Conservation (phyloP, 64 coral and sea anemone species). For the Acropora yongei region DNA sequence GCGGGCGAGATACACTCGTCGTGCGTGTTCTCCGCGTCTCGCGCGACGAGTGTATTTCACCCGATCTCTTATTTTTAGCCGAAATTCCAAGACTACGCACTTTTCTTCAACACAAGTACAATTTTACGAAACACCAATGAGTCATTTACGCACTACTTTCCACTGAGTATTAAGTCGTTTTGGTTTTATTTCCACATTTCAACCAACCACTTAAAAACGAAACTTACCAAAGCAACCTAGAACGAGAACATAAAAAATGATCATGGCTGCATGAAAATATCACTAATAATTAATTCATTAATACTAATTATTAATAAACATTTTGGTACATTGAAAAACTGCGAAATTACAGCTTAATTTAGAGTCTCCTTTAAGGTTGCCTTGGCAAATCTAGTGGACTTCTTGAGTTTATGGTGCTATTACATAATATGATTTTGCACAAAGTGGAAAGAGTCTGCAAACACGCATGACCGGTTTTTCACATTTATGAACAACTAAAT, state of each 20-base stretch:
- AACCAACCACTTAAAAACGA: neutral
- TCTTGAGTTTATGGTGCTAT: neutral
- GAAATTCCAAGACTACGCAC: too few relatives aligned
- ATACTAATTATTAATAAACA: constrained; percentile 1
- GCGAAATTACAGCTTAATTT: too few relatives aligned
- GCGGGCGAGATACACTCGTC: too few relatives aligned
- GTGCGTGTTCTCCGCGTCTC: too few relatives aligned
- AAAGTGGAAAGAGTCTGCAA: neutral
- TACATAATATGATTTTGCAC: neutral
- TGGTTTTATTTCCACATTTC: neutral
- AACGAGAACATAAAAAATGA: neutral
- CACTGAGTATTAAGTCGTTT: neutral
- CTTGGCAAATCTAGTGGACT: neutral
- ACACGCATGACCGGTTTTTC: neutral
- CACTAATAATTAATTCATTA: too few relatives aligned
- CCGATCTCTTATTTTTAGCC: too few relatives aligned
- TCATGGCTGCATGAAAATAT: neutral
- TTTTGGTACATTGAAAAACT: neutral
- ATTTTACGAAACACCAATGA: neutral
- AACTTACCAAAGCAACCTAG: neutral
- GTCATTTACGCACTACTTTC: neutral
- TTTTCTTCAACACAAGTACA: too few relatives aligned
- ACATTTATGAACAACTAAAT: too few relatives aligned
- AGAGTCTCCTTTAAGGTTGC: neutral
- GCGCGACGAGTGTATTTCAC: too few relatives aligned